A percentile compares a stretch with the other conserved stretches of the same genome.
phyloP scores from a whole-genome alignment of 2,113 vertebrate species.

The Syrrhaptes paradoxus region DNA sequence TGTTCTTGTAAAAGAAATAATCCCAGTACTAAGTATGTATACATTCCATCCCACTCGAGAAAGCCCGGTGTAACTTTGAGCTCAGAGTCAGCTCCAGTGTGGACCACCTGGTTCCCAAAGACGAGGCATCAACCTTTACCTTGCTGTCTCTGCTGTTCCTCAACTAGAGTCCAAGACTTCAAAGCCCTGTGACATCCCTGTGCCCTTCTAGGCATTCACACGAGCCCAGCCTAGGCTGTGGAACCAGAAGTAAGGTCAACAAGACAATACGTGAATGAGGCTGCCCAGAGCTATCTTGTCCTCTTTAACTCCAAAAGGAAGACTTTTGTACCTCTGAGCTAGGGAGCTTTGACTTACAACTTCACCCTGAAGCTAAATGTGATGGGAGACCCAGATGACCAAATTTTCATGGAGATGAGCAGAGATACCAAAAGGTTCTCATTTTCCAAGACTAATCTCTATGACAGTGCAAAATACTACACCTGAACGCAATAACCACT shows the following conservation, averaged over 20 bases:
- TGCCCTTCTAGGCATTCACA: background rate
- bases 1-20: background rate
- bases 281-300: background rate
- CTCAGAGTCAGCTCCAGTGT: background rate
- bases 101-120: background rate
- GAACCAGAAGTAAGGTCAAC: background rate
- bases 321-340: background rate
- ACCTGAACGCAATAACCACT: background rate
- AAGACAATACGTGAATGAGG: background rate
- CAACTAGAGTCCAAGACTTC: background rate
- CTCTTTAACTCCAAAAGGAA: fast-evolving
- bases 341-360: background rate
- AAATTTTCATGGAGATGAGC: too few relatives aligned
- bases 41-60: background rate
- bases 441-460: background rate
- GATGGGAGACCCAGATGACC: background rate
- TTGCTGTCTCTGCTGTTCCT: background rate
- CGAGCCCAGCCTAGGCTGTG: background rate
- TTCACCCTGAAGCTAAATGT: background rate
- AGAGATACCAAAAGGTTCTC: background rate
- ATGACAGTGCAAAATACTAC: background rate
- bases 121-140: background rate
- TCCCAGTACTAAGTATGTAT: background rate
- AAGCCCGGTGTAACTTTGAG: background rate
- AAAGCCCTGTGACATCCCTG: background rate